phyloP scores from a whole-genome alignment of 2,888 invertebrate species.

The Andrena fulva region DNA sequence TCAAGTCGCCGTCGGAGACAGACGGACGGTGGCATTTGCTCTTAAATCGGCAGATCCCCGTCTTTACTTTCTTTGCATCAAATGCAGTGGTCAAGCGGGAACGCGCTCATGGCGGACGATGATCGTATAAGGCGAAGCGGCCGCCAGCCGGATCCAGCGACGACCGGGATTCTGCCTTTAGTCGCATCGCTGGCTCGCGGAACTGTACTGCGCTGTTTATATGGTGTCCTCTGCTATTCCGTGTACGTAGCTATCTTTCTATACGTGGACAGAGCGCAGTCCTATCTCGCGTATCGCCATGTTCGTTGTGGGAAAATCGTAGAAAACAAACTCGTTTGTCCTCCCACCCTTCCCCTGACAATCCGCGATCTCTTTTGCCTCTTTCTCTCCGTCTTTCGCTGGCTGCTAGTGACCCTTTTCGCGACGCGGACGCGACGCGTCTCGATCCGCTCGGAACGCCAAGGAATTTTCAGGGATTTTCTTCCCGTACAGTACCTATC shows the following conservation, averaged over 20 bases:
- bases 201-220: conserved; percentile 82
- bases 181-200: conserved; percentile 73
- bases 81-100: conserved; percentile 76
- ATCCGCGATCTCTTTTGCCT: conserved; percentile 45
- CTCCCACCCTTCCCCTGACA: conserved; percentile 52
- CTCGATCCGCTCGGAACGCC: conserved; percentile 5
- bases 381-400: conserved; percentile 18
- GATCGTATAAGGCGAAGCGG: conserved; percentile 82
- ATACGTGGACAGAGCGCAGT: conserved; percentile 66
- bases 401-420: conserved; percentile 34
- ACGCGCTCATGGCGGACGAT: conserved; percentile 65
- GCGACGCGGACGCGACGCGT: conserved; percentile 10
- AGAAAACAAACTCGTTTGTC: conserved; percentile 83
- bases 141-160: conserved; percentile 76
- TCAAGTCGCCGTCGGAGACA: conserved; percentile 61
- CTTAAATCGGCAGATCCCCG: conserved; percentile 73
- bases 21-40: conserved; percentile 71
- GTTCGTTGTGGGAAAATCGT: conserved; percentile 82
- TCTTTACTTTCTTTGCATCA: conserved; percentile 82
- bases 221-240: conserved; percentile 82
- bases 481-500: conserved; percentile 9
- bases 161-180: conserved; percentile 80
- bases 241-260: conserved; percentile 76
- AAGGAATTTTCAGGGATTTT: conserved; percentile 46
- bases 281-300: conserved; percentile 78